Conservation (phyloP, 2,797 vertebrate genomes). For the Galaxias olidus region DNA sequence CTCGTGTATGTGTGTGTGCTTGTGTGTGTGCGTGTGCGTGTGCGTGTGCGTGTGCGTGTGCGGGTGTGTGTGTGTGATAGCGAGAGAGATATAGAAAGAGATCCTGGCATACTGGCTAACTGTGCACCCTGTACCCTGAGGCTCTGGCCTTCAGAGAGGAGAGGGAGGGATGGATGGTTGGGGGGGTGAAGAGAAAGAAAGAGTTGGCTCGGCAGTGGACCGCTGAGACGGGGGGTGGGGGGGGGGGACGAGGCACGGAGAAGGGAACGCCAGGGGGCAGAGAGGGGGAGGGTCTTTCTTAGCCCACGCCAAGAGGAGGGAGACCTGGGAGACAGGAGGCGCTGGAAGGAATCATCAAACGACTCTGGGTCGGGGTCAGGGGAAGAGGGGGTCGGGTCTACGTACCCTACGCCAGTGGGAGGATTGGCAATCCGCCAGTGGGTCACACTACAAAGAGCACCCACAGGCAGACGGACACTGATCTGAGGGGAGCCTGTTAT, state of each 20-base stretch:
- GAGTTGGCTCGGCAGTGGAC: too few species aligned
- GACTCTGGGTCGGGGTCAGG: background rate
- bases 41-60: background rate
- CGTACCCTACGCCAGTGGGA: too few species aligned
- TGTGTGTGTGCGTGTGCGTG: background rate
- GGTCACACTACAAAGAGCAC: background rate
- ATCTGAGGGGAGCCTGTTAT: background rate
- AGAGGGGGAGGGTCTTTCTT: background rate
- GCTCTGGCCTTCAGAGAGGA: too few species aligned
- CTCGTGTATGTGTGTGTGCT: background rate
- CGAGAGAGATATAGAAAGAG: background rate
- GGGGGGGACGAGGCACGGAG: background rate
- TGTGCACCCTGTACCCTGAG: too few species aligned
- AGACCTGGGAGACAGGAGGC: background rate
- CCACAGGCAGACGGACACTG: background rate
- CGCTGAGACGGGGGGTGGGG: too few species aligned
- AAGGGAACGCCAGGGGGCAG: too few species aligned
- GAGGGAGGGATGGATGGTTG: background rate
- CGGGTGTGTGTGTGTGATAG: constrained; percentile 20
- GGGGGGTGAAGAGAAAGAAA: background rate
- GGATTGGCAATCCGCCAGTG: background rate
- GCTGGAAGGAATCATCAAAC: background rate
- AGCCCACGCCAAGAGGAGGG: too few species aligned
- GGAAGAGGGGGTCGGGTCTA: background rate
- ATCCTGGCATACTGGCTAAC: background rate